A percentile compares a stretch with the other conserved stretches of the same genome.
phyloP scores from a whole-genome alignment of 2,797 vertebrate genomes.

The Periophthalmus magnuspinnatus region DNA sequence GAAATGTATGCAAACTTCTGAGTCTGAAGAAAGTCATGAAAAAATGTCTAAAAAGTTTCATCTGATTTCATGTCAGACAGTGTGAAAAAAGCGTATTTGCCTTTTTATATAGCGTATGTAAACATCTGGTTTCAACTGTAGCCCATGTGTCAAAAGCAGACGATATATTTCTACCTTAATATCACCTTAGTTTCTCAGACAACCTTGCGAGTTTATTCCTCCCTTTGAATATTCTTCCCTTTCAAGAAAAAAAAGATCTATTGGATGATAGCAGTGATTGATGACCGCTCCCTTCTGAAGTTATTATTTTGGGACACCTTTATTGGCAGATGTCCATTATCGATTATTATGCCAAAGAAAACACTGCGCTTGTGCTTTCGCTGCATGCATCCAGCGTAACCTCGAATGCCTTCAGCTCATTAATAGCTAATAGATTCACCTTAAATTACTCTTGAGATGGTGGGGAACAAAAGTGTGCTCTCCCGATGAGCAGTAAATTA shows the following conservation, averaged over 20 bases:
- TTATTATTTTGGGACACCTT: constrained; percentile 18
- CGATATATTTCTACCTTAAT: background rate
- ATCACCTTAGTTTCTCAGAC: background rate
- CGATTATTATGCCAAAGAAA: constrained; percentile 23
- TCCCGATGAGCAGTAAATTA: constrained; percentile 1
- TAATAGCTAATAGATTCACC: constrained; percentile 12
- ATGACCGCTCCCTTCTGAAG: constrained; percentile 17
- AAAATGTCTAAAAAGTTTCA: too few species aligned
- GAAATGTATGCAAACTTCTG: too few species aligned
- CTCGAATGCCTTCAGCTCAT: constrained; percentile 9
- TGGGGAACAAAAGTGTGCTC: background rate
- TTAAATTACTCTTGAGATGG: constrained; percentile 10
- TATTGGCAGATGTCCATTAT: constrained; percentile 21
- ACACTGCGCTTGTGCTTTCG: constrained; percentile 21
- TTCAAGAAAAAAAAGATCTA: background rate
- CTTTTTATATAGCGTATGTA: too few species aligned
- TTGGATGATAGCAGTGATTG: constrained; percentile 14
- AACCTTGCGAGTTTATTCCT: background rate
- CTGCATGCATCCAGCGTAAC: constrained; percentile 14
- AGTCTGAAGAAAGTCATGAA: too few species aligned
- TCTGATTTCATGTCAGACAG: too few species aligned
- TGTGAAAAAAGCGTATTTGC: too few species aligned
- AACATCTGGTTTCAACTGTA: too few species aligned
- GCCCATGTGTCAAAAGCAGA: background rate
- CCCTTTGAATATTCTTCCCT: background rate